Evolutionary conservation across 2,113 vertebrate species (phyloP).

Genomic region (Gymnobelideus leadbeateri): DNA sequence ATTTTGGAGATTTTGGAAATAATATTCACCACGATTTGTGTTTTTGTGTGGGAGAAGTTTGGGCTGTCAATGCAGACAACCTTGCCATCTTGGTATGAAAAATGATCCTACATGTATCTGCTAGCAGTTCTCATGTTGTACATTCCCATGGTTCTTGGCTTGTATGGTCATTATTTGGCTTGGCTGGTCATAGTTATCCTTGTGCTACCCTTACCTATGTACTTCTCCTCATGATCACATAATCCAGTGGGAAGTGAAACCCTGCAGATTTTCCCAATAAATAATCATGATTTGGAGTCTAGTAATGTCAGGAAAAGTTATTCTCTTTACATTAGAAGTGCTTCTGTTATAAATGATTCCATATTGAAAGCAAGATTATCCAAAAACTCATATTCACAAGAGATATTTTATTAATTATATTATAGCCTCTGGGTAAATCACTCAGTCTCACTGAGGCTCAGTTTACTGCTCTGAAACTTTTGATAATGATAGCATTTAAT

Average conservation of each 20-base stretch:
- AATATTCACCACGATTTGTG: not conserved
- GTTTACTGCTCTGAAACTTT: constrained; percentile 10
- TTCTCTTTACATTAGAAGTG: not conserved
- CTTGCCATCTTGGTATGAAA: not conserved
- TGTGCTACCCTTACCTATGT: not conserved
- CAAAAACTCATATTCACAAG: not conserved
- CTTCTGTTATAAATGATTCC: not conserved
- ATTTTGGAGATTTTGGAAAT: not conserved
- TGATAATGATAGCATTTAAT: not conserved
- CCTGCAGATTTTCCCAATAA: not conserved
- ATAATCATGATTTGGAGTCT: not conserved
- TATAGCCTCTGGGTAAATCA: not conserved
- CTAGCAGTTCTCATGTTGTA: not conserved
- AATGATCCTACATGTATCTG: not conserved
- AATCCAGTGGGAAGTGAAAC: not conserved
- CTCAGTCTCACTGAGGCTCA: not conserved
- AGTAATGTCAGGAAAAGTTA: not conserved
- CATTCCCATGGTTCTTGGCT: not conserved
- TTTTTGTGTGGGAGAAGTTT: not conserved
- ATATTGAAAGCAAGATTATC: not conserved
- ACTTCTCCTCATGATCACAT: not conserved
- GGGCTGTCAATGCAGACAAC: not conserved
- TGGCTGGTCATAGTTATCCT: not conserved
- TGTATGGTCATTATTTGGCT: not conserved
- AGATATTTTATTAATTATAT: not conserved